phyloP scores from a whole-genome alignment of 2,113 vertebrate genomes.

The Chitala chitala region DNA sequence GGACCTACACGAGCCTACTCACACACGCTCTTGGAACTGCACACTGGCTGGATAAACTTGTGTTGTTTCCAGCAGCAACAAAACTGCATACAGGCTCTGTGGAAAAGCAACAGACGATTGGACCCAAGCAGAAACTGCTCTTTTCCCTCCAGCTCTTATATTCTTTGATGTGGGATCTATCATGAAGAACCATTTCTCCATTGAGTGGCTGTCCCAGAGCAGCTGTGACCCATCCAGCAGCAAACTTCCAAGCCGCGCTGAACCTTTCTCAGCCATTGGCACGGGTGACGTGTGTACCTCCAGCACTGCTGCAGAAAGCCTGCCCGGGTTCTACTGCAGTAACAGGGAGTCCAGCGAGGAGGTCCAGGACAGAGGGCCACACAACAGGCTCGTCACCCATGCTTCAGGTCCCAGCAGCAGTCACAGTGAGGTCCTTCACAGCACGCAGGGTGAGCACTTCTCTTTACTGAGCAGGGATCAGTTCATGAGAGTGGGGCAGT shows the following conservation, averaged over 20 bases:
- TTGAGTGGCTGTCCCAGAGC: slow-evolving; percentile 71
- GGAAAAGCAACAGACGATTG: background rate
- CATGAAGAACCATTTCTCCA: slow-evolving; percentile 63
- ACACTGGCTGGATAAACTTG: background rate
- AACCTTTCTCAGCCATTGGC: slow-evolving; percentile 8
- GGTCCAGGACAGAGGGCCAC: slow-evolving; percentile 6
- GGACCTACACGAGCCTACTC: slow-evolving; percentile 1
- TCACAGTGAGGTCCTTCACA: background rate
- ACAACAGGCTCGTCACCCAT: background rate
- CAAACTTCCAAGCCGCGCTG: background rate
- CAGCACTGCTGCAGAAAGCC: slow-evolving; percentile 56
- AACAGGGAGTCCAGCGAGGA: slow-evolving; percentile 24
- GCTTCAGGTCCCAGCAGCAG: background rate
- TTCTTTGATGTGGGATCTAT: slow-evolving; percentile 19
- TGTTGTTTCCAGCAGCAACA: background rate
- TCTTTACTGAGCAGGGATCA: background rate
- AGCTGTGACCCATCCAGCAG: slow-evolving; percentile 42
- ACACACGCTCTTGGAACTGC: background rate
- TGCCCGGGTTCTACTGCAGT: slow-evolving; percentile 61
- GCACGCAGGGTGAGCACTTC: slow-evolving; percentile 31
- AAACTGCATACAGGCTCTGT: background rate
- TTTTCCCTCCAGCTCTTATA: background rate
- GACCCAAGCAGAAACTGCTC: background rate
- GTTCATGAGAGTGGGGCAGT: no score
- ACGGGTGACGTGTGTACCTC: slow-evolving; percentile 36